Conservation (phyloP, 2,888 invertebrate genomes). For the Euplexia lucipara region DNA sequence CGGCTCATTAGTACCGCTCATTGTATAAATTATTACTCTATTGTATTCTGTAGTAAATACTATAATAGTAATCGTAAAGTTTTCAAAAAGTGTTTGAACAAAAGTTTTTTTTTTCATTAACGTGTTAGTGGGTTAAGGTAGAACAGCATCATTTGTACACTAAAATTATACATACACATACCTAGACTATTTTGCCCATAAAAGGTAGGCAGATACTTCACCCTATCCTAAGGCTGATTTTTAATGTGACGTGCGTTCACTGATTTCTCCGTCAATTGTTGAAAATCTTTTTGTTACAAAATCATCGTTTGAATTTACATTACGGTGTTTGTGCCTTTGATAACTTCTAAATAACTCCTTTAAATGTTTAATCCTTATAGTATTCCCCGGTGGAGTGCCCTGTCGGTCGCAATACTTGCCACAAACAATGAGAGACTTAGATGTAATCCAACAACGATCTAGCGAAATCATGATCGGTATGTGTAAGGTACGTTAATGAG, state of each 20-base stretch:
- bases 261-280: too few species aligned
- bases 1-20: constrained; percentile 32
- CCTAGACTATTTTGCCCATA: too few species aligned
- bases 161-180: not conserved
- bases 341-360: too few species aligned
- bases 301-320: too few species aligned
- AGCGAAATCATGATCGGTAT: constrained; percentile 78
- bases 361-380: too few species aligned
- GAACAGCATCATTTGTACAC: not conserved
- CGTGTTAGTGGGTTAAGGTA: not conserved
- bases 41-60: constrained; percentile 20
- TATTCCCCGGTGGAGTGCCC: constrained; percentile 73
- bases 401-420: constrained; percentile 75
- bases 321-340: too few species aligned
- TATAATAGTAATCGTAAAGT: not conserved
- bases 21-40: constrained; percentile 25
- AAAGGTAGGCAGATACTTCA: too few species aligned
- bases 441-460: constrained; percentile 51
- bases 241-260: too few species aligned
- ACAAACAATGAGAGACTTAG: constrained; percentile 43
- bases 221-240: too few species aligned
- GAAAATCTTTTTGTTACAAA: too few species aligned
- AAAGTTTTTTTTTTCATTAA: too few species aligned
- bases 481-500: constrained; percentile 78
- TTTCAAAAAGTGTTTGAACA: not conserved